phyloP scores from a whole-genome alignment of 1,140 invertebrate genomes.

The Ylistrum balloti region DNA sequence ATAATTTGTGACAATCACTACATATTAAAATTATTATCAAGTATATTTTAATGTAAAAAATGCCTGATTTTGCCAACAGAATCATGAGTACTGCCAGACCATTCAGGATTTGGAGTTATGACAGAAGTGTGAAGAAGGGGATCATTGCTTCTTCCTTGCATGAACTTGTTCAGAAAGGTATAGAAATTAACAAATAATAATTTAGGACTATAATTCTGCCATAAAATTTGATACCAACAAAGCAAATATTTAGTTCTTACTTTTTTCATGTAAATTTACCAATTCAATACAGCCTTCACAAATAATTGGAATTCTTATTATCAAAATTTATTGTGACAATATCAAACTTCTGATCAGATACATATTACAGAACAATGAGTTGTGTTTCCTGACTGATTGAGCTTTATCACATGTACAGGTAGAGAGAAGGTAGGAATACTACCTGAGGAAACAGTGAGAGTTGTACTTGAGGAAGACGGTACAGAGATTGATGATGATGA shows the following conservation, averaged over 20 bases:
- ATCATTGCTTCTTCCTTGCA: constrained; percentile 95
- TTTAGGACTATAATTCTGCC: too few relatives aligned
- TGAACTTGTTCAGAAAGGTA: constrained; percentile 93
- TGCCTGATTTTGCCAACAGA: background rate
- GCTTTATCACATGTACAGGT: constrained; percentile 60
- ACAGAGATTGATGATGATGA: constrained; percentile 97
- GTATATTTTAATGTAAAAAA: too few relatives aligned
- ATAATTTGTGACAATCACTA: too few relatives aligned
- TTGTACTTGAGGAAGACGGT: constrained; percentile 96
- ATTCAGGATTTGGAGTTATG: constrained; percentile 99
- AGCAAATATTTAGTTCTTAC: too few relatives aligned
- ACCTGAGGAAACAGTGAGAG: constrained; percentile 77
- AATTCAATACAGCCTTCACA: too few relatives aligned
- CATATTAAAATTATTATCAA: too few relatives aligned
- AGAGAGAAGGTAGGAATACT: constrained; percentile 67
- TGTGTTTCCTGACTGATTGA: background rate
- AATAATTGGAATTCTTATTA: too few relatives aligned
- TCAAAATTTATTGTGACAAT: background rate
- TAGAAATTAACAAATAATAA: too few relatives aligned
- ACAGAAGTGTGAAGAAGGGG: constrained; percentile 95
- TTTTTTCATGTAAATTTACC: too few relatives aligned
- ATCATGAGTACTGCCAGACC: constrained; percentile 84
- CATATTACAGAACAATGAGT: too few relatives aligned
- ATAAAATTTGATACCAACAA: too few relatives aligned
- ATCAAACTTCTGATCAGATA: too few relatives aligned